Conservation (phyloP, 2,113 vertebrate species). For the Physeter macrocephalus region DNA sequence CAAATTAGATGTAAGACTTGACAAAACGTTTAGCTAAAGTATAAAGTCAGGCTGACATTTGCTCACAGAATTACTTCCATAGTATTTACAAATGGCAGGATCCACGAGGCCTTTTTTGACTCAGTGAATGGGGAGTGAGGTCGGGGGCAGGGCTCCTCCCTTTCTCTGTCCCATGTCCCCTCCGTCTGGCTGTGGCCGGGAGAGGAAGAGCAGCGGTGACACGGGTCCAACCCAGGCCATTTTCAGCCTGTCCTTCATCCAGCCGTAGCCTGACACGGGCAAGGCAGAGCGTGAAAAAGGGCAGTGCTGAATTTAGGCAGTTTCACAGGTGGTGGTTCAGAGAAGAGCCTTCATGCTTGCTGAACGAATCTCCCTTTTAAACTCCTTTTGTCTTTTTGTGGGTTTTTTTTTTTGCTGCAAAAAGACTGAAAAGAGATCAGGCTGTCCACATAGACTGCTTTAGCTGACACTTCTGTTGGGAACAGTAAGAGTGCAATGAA, state of each 20-base stretch:
- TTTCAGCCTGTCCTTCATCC: background rate
- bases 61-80: background rate
- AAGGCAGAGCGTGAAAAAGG: rapidly evolving
- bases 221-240: background rate
- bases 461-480: background rate
- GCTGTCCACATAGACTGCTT: background rate
- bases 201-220: background rate
- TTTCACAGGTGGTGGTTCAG: rapidly evolving
- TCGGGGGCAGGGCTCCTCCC: too few species aligned
- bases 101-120: background rate
- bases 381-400: too few species aligned
- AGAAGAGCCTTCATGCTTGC: background rate
- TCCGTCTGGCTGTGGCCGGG: too few species aligned
- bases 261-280: rapidly evolving
- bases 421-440: too few species aligned
- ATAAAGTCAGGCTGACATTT: background rate
- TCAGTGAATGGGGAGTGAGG: background rate
- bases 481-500: background rate
- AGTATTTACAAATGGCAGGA: background rate
- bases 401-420: too few species aligned
- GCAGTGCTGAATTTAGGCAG: too few species aligned
- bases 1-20: background rate
- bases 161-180: rapidly evolving
- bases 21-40: background rate
- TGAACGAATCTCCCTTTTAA: background rate